Evolutionary conservation across 2,888 invertebrate genomes (phyloP).

Genomic region (Diplolepis rosae): DNA sequence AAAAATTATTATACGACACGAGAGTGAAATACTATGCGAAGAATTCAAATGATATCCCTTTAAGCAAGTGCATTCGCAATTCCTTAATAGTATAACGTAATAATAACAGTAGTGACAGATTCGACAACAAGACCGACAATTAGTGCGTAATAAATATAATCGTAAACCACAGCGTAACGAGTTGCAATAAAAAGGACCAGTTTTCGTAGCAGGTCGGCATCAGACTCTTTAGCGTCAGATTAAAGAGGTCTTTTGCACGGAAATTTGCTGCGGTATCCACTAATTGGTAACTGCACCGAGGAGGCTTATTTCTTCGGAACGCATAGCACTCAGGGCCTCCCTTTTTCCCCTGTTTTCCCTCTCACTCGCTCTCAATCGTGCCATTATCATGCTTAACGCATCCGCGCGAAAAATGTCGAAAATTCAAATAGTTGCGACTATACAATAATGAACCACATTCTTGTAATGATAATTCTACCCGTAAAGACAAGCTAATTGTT

Average conservation of each 20-base stretch:
- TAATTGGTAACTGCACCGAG: slow-evolving; percentile 54
- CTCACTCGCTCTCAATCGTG: slow-evolving; percentile 33
- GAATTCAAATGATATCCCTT: too few species aligned
- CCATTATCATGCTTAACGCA: slow-evolving; percentile 29
- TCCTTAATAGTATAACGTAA: background rate
- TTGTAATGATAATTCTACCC: slow-evolving; percentile 43
- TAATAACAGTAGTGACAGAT: slow-evolving; percentile 1
- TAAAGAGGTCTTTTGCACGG: slow-evolving; percentile 44
- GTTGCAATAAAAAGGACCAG: slow-evolving; percentile 34
- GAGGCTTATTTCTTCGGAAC: slow-evolving; percentile 47
- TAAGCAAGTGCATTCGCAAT: too few species aligned
- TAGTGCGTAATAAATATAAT: slow-evolving; percentile 36
- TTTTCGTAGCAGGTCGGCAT: slow-evolving; percentile 37
- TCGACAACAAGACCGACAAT: slow-evolving; percentile 27
- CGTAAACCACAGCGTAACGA: slow-evolving; percentile 25
- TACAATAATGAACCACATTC: slow-evolving; percentile 48
- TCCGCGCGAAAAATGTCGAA: slow-evolving; percentile 50
- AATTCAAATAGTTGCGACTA: slow-evolving; percentile 53
- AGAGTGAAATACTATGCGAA: too few species aligned
- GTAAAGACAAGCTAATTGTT: slow-evolving; percentile 40
- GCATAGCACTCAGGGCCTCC: slow-evolving; percentile 36
- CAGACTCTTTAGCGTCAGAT: slow-evolving; percentile 33
- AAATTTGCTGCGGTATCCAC: slow-evolving; percentile 57
- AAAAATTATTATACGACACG: too few species aligned
- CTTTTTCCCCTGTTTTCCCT: slow-evolving; percentile 7